phyloP scores from a whole-genome alignment of 2,113 vertebrate genomes.

The Archilochus colubris region DNA sequence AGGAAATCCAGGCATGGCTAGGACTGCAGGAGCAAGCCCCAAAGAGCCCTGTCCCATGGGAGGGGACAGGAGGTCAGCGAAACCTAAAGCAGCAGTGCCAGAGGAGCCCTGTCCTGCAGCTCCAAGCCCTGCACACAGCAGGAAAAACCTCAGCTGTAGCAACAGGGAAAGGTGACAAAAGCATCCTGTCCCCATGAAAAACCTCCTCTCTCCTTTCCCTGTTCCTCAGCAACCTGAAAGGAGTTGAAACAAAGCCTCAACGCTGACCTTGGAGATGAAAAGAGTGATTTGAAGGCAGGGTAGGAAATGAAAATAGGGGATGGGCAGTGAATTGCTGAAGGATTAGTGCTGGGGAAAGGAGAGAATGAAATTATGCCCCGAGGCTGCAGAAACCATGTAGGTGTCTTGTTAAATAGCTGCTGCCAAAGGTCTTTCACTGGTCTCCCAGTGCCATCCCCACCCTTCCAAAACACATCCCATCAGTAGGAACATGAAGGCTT shows the following conservation, averaged over 20 bases:
- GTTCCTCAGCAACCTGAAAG: not conserved
- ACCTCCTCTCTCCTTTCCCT: not conserved
- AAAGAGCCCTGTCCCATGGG: not conserved
- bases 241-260: not conserved
- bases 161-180: not conserved
- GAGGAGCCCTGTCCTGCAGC: not conserved
- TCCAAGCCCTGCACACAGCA: not conserved
- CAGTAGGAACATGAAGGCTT: not conserved
- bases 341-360: not conserved
- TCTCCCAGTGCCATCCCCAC: not conserved
- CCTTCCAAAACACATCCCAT: not conserved
- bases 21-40: not conserved
- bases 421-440: not conserved
- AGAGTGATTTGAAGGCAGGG: not conserved
- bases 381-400: not conserved
- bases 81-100: not conserved
- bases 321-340: not conserved
- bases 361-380: not conserved
- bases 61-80: not conserved
- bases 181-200: not conserved
- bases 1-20: not conserved
- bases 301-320: conserved; percentile 9
- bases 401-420: not conserved
- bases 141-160: not conserved
- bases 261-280: conserved; percentile 15